Conservation (phyloP, 2,888 invertebrate genomes). For the Minunthozetes semirufus region DNA sequence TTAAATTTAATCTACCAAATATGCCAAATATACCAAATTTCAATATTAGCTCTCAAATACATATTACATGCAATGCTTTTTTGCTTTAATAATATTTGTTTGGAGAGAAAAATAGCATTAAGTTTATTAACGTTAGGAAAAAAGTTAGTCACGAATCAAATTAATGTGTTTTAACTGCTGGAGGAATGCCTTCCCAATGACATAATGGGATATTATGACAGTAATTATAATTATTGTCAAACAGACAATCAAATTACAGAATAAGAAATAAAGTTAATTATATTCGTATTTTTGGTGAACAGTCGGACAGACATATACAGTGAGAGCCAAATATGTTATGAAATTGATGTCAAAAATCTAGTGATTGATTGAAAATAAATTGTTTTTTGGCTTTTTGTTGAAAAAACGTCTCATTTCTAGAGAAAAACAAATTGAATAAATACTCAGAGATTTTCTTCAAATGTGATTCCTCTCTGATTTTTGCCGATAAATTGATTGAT, state of each 20-base stretch:
- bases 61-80: no score
- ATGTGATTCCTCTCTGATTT: no score
- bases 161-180: neutral
- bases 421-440: no score
- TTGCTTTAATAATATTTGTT: no score
- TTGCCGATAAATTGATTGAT: no score
- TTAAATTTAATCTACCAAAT: neutral
- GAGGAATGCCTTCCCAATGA: no score
- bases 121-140: neutral
- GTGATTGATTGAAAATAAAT: neutral
- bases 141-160: slow-evolving; percentile 7
- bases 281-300: neutral
- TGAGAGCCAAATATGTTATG: neutral
- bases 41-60: neutral
- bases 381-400: neutral
- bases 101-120: neutral
- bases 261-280: slow-evolving; percentile 6
- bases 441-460: no score
- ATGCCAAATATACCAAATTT: neutral
- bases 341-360: neutral
- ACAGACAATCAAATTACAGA: neutral
- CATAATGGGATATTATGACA: neutral
- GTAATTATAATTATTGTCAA: slow-evolving; percentile 6
- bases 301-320: neutral
- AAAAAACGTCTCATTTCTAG: no score